Evolutionary conservation across 1,140 invertebrate species (phyloP), one percentile per base, ranked within the genome.

Genomic region (Sipha flava): DNA sequence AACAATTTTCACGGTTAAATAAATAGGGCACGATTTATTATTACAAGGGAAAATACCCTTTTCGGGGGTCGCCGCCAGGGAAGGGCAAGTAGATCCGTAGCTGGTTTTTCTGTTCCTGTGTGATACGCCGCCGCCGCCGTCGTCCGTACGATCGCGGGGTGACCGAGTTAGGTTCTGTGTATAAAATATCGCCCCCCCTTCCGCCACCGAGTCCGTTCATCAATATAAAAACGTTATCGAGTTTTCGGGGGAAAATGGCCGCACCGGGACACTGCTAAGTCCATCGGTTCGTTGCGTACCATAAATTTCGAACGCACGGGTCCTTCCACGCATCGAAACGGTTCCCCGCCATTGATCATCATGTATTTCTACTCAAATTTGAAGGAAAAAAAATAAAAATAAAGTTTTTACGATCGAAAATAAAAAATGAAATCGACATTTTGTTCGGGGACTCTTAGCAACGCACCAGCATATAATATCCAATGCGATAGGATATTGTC

Each of bases 1-100:
- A 75, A 75, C 72, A 75, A 75, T 75, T 75, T 75, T 75, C 72
- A 75, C 72, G 72, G 72, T 75, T 75, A 75, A 75, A 75, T 75
- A 75, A 75, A 75, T 75, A 75, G 72, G 72, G 49, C 72, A 75
- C 72, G 47, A 75, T 54, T 73, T 73, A 73, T 73, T 73, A 73
- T 73, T 54, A 21, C 9, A 47, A 7, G 9, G 31, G 37, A 21
- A 21, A 68, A 68, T 68, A 45, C 34, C 64, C 64, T 68, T 72
- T 72, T 49, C 43, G 40, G 21, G 68, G 68, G 18, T n/a, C 6
- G 49, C 16, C 21, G 68, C 21, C 0, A 26, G 68, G 43, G 49
- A 9, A 72, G 68, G 10, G 68, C 40, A 47, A 49, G 68, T 75
- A 57, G 49, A 34, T 75, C 23, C 12, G 72, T 54, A 37, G 72